Evolutionary conservation across 2,888 invertebrate species (phyloP), one percentile per base, ranked within the genome.

Genomic region (Drosophila mulleri): DNA sequence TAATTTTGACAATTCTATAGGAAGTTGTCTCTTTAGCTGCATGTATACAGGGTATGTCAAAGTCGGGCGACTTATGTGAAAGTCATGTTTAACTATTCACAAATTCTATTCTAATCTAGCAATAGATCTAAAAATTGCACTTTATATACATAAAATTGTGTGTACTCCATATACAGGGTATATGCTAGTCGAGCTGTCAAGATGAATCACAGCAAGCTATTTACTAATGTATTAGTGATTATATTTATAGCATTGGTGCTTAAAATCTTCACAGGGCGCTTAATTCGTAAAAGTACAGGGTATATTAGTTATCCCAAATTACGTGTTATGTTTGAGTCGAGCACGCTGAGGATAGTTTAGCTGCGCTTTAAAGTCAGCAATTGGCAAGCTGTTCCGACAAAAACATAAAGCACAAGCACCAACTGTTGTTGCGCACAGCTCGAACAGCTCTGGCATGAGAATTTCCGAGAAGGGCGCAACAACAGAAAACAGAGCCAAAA

Each of bases 341-440:
- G 5, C 5, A 45, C 12, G 35, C 42, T 1, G 1, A 16, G 5
- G 4, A 35, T 16, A 11, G 3, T 14, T n/a, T 3, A 6, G n/a
- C 23, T 32, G 14, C 23, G 42, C 42, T 72, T 57, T 72, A 58
- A 62, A 72, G 53, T 45, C 67, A 39, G 48, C 37, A 26, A 61
- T 58, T 58, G 44, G 42, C 57, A 32, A 50, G 54, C 44, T 61
- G 52, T 42, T 42, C 57, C 48, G 9, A 18, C 42, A 45, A 45
- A 45, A 54, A 35, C 67, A 56, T 76, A 67, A 76, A 67, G 77
- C 77, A 76, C 52, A 53, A 53, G 52, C 60, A 18, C 53, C 65
- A 75, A 74, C 57, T 63, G 48, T 0, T 11, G 42, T 44, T 48
- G 11, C 35, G 20, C 32, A 18, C 20, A 41, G 32, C 50, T 14